These are phyloP conservation scores for Archaeoteleia sp. DNA, from an alignment of 2,888 invertebrate species.

Conservation along the genomic window DNA sequence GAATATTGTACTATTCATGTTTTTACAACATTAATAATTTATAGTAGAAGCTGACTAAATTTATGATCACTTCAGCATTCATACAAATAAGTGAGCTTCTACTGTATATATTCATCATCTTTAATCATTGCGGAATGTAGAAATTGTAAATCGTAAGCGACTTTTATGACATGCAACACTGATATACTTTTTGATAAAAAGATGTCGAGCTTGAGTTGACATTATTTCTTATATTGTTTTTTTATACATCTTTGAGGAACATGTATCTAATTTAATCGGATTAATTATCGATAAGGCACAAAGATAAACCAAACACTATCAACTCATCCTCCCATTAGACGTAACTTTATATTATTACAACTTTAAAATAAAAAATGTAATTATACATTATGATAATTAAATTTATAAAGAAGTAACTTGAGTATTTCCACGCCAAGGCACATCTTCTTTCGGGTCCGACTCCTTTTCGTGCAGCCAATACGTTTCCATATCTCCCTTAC, in stretches of 20 bases:
- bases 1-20: no score
- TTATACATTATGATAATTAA: constrained; percentile 55
- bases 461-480: constrained; percentile 83
- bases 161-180: background rate
- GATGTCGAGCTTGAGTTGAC: no score
- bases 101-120: no score
- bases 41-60: no score
- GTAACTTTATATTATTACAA: background rate
- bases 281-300: constrained; percentile 11
- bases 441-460: constrained; percentile 31
- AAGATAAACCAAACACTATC: background rate
- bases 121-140: no score
- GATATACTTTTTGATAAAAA: background rate
- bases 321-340: background rate
- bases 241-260: background rate
- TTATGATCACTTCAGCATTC: no score
- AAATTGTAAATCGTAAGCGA: background rate
- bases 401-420: constrained; percentile 56
- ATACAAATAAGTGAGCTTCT: no score
- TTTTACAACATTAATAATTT: no score
- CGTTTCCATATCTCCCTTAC: constrained; percentile 92
- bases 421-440: constrained; percentile 35
- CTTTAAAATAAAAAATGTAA: background rate
- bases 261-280: background rate
- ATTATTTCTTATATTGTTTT: no score